Evolutionary conservation across 2,113 vertebrate species (phyloP), one percentile per base, ranked within the genome.

Genomic region (Ornithorhynchus anatinus): DNA sequence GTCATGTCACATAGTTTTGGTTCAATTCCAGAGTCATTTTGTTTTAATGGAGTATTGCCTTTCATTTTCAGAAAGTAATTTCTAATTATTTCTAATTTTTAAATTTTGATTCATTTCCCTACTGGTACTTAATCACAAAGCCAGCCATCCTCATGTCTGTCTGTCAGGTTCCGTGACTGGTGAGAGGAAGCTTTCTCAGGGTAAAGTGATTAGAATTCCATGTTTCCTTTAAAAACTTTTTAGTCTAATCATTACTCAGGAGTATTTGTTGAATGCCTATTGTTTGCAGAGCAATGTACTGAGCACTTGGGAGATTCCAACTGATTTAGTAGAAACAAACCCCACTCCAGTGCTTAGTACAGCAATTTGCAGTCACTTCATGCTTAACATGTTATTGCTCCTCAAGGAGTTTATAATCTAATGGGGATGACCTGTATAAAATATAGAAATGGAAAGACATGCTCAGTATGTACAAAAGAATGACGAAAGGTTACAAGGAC

Each of bases 11-110:
- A 54, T 80, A 81, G 75, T 73, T 79, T 89, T 89, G 89, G 85
- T 86, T 90, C 79, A 52, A 32, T 85, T 90, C 84, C 89, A 90
- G 62, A n/a, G 75, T 80, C 64, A 56, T 22, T 89, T 88, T 88
- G 89, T 90, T 89, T 86, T 79, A 90, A 84, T 87, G 85, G 79
- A 63, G 67, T 79, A 84, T 87, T 84, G 78, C 74, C 78, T 89
- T 88, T 81, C 84, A 79, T 84, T 91, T 88, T 86, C 78, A 80
- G 77, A 85, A 87, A 84, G 81, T 84, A n/a, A 77, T 48, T 69
- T 63, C 43, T 71, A 12, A 37, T 65, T 60, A 37, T 45, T 68
- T 75, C 81, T 80, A 40, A 73, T 82, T 86, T 65, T 69, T 84
- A 59, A 25, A 47, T 68, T 88, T 82, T 70, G 52, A 77, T 65